These are phyloP conservation scores for Zaprionus vittiger DNA, from an alignment of 1,140 invertebrate genomes.

Conservation along the genomic window DNA sequence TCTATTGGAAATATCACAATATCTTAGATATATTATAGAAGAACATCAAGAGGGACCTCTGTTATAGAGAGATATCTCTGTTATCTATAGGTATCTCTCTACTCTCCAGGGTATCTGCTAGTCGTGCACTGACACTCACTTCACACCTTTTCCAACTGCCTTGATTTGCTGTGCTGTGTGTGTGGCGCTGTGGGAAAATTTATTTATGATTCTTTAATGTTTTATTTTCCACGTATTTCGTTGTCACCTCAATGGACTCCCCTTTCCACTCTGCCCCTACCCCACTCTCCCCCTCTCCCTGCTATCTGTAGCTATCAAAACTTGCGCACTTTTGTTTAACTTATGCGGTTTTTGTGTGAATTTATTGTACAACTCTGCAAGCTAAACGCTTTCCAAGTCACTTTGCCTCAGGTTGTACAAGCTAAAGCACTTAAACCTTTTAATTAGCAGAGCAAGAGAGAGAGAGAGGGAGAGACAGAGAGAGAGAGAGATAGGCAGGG, in stretches of 20 bases:
- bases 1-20: too few species aligned
- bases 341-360: conserved; percentile 1
- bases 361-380: conserved; percentile 12
- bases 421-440: conserved; percentile 37
- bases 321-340: conserved; percentile 36
- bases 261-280: not conserved
- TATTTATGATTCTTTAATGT: conserved; percentile 80
- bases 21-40: too few species aligned
- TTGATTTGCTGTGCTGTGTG: conserved; percentile 17
- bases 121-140: not conserved
- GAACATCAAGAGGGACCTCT: too few species aligned
- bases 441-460: conserved; percentile 26
- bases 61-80: too few species aligned
- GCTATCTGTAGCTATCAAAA: conserved; percentile 7
- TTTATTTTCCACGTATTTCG: conserved; percentile 75
- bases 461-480: not conserved
- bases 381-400: conserved; percentile 13
- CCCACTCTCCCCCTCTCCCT: not conserved
- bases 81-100: too few species aligned
- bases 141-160: not conserved
- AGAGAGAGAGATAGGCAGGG: not conserved
- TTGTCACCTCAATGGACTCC: conserved; percentile 16
- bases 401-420: not conserved
- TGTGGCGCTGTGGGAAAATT: conserved; percentile 69
- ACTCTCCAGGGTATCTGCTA: not conserved